phyloP scores from a whole-genome alignment of 2,888 invertebrate species.

The Buathra laborator region DNA sequence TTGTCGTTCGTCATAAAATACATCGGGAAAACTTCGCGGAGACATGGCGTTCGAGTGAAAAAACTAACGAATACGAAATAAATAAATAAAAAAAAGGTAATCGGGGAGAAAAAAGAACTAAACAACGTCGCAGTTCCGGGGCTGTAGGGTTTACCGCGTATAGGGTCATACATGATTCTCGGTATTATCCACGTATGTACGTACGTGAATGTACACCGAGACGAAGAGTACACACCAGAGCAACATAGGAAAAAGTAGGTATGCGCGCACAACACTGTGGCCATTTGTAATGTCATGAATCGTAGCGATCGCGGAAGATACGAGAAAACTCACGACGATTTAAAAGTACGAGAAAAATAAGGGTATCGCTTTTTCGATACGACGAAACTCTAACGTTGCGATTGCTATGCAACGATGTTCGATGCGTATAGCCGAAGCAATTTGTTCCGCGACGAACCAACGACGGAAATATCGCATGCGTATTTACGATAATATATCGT shows the following conservation, averaged over 20 bases:
- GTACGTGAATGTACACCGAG: neutral
- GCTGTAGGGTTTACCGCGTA: constrained; percentile 4
- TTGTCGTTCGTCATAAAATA: constrained; percentile 1
- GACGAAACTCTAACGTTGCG: neutral
- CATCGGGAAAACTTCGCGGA: neutral
- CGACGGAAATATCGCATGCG: neutral
- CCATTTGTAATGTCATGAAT: constrained; percentile 49
- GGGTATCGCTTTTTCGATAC: neutral
- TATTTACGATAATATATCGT: neutral
- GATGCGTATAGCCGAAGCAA: neutral
- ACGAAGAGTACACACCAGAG: constrained; percentile 3
- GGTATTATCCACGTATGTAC: constrained; percentile 10
- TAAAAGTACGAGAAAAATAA: neutral
- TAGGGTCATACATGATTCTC: constrained; percentile 10
- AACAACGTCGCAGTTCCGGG: neutral
- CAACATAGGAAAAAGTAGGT: neutral
- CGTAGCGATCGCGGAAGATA: constrained; percentile 38
- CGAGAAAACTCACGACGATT: constrained; percentile 19
- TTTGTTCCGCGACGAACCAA: neutral
- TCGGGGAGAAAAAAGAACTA: neutral
- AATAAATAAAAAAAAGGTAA: neutral
- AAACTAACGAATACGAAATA: neutral
- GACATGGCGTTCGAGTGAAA: neutral
- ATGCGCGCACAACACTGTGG: constrained; percentile 13
- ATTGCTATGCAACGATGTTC: neutral